Conservation (phyloP, 2,113 vertebrate genomes). For the Mormyrus iriodes region DNA sequence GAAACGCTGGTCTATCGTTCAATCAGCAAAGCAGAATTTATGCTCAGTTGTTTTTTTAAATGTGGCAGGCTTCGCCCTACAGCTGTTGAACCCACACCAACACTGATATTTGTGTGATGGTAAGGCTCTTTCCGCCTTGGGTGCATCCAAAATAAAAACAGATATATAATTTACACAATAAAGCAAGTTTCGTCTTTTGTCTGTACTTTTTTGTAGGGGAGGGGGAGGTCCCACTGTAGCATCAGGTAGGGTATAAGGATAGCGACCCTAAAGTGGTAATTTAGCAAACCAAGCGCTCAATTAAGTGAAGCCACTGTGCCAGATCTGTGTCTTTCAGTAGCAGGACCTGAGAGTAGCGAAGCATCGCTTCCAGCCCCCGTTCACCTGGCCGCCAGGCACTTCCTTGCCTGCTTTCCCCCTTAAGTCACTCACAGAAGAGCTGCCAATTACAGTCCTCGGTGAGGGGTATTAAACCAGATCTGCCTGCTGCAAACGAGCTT, state of each 20-base stretch:
- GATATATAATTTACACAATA: not conserved
- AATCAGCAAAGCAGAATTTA: not conserved
- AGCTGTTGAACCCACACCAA: not conserved
- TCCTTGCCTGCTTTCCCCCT: not conserved
- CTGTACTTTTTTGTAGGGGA: not conserved
- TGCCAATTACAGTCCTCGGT: not conserved
- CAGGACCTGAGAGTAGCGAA: not conserved
- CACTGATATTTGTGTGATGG: not conserved
- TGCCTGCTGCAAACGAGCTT: not conserved
- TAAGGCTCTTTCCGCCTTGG: not conserved
- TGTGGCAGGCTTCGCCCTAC: not conserved
- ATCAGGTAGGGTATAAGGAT: not conserved
- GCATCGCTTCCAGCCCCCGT: not conserved
- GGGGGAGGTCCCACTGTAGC: not conserved
- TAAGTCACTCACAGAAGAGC: not conserved
- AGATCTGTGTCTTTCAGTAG: not conserved
- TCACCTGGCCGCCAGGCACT: not conserved
- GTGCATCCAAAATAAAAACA: not conserved
- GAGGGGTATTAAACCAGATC: constrained; percentile 11
- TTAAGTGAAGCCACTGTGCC: not conserved
- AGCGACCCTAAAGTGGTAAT: not conserved
- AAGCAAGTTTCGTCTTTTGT: not conserved
- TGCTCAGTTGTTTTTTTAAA: not conserved
- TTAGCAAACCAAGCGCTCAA: not conserved
- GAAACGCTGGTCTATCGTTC: not conserved